These are phyloP conservation scores for Brachyalestes nurse DNA, from an alignment of 2,797 vertebrate species.

Conservation along the genomic window DNA sequence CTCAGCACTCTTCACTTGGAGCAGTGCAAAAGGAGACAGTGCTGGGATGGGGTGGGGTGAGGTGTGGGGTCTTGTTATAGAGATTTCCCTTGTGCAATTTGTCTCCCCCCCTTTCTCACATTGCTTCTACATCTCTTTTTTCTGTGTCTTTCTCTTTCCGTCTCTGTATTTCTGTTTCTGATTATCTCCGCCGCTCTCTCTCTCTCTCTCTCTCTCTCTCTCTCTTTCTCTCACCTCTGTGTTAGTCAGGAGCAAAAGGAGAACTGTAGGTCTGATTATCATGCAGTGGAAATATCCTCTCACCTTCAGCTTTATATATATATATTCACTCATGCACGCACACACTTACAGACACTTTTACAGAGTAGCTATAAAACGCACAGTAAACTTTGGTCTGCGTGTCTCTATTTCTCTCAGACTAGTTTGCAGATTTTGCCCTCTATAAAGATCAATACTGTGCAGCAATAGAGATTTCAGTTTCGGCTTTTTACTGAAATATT, in stretches of 20 bases:
- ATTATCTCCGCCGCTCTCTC: slow-evolving; percentile 4
- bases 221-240: background rate
- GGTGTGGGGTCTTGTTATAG: slow-evolving; percentile 18
- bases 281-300: slow-evolving; percentile 52
- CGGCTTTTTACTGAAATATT: background rate
- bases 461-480: background rate
- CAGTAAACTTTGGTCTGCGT: background rate
- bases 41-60: slow-evolving; percentile 35
- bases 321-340: background rate
- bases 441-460: background rate
- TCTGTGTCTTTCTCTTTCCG: slow-evolving; percentile 5
- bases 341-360: background rate
- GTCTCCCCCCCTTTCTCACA: slow-evolving; percentile 14
- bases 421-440: background rate
- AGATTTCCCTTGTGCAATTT: slow-evolving; percentile 35
- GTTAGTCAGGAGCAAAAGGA: slow-evolving; percentile 42
- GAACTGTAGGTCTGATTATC: slow-evolving; percentile 45
- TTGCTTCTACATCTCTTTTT: background rate
- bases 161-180: background rate
- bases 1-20: slow-evolving; percentile 27
- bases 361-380: background rate
- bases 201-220: background rate
- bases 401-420: no score
- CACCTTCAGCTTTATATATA: slow-evolving; percentile 36
- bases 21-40: slow-evolving; percentile 32